A percentile compares a stretch with the other conserved stretches of the same genome.
Conservation (phyloP, 1,140 invertebrate species). For the Drosophila tropicalis region DNA sequence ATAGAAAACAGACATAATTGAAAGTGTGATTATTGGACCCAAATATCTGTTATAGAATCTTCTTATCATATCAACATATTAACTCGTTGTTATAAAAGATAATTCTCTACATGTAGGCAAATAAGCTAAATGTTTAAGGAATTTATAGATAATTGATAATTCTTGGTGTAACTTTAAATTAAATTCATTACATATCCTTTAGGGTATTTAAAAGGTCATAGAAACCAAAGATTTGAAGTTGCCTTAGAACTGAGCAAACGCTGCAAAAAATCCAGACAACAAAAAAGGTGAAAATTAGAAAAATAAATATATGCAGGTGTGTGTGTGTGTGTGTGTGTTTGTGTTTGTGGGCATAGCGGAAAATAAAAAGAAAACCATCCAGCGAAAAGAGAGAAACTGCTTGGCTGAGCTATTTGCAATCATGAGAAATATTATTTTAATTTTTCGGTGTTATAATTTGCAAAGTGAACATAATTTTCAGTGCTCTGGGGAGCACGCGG, state of each 20-base stretch:
- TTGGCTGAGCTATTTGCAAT: constrained; percentile 73
- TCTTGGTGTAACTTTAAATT: too few relatives aligned
- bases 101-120: too few relatives aligned
- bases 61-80: too few relatives aligned
- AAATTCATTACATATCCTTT: too few relatives aligned
- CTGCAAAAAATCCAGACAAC: constrained; percentile 45
- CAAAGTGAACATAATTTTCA: constrained; percentile 66
- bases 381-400: constrained; percentile 35
- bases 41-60: too few relatives aligned
- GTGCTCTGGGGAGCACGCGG: constrained; percentile 7
- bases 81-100: too few relatives aligned
- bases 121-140: too few relatives aligned
- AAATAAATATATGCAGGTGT: constrained; percentile 44
- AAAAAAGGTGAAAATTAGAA: constrained; percentile 75
- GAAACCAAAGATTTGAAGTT: constrained; percentile 5
- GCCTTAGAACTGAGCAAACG: constrained; percentile 39
- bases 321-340: constrained; percentile 11
- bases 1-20: too few relatives aligned
- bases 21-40: too few relatives aligned
- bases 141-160: too few relatives aligned
- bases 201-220: constrained; percentile 13
- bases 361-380: constrained; percentile 29
- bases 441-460: constrained; percentile 66
- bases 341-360: constrained; percentile 8
- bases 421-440: constrained; percentile 79